phyloP scores from a whole-genome alignment of 2,797 vertebrate species.

The Tiaroga cobitis region DNA sequence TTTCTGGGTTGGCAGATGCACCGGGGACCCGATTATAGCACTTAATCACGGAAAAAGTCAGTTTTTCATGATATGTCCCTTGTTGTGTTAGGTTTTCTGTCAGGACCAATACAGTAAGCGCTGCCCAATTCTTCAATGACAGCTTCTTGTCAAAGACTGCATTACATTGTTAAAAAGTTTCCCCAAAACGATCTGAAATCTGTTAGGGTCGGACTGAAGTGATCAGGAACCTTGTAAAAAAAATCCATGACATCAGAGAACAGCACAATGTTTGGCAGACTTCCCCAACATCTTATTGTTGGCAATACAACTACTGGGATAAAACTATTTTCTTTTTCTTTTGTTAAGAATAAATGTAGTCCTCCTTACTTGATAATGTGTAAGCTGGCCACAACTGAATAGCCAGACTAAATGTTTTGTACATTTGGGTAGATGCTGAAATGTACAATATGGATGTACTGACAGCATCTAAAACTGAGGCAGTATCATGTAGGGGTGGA shows the following conservation, averaged over 20 bases:
- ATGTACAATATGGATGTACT: neutral
- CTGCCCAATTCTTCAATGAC: neutral
- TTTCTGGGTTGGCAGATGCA: too few species aligned
- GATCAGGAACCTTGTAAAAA: neutral
- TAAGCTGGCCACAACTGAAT: neutral
- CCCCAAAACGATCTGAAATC: neutral
- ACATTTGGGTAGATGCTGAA: too few species aligned
- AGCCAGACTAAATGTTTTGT: neutral
- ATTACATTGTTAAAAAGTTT: slow-evolving; percentile 7
- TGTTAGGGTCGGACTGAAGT: neutral
- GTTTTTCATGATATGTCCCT: neutral
- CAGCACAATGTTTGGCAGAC: slow-evolving; percentile 14
- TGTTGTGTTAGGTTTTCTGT: neutral
- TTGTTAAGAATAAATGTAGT: neutral
- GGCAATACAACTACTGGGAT: neutral
- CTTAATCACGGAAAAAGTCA: too few species aligned
- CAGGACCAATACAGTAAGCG: neutral
- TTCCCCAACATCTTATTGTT: neutral
- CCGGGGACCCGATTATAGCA: too few species aligned
- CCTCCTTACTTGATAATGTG: neutral
- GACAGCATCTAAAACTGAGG: neutral
- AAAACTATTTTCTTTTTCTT: neutral
- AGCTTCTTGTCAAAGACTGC: slow-evolving; percentile 7
- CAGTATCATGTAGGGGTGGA: too few species aligned
- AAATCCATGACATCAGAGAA: neutral